Conservation (phyloP, 2,888 invertebrate species). For the Andrena dorsata region DNA sequence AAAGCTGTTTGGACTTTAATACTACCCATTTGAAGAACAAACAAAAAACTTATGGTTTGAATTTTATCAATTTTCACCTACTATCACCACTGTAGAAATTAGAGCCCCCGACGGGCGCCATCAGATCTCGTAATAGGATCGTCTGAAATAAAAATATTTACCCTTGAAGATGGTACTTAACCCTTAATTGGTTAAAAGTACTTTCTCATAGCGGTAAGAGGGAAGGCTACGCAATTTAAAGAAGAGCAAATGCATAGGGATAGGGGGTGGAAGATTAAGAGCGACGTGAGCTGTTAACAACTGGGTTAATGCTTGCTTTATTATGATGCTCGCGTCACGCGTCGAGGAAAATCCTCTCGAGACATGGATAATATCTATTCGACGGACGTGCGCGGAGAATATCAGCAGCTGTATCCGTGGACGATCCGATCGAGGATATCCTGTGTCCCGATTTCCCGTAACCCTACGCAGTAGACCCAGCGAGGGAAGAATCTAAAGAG, state of each 20-base stretch:
- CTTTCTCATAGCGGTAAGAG: too few species aligned
- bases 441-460: conserved; percentile 60
- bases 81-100: too few species aligned
- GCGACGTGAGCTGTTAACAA: conserved; percentile 37
- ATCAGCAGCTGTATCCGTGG: conserved; percentile 57
- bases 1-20: too few species aligned
- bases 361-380: conserved; percentile 57
- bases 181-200: too few species aligned
- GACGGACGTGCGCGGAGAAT: conserved; percentile 58
- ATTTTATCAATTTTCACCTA: too few species aligned
- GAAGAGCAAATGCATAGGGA: conserved; percentile 1
- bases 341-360: conserved; percentile 47
- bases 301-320: conserved; percentile 46
- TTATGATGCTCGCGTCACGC: conserved; percentile 47
- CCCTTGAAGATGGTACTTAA: too few species aligned
- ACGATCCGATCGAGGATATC: conserved; percentile 67
- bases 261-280: not conserved
- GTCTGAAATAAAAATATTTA: too few species aligned
- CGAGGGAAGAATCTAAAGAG: conserved; percentile 42
- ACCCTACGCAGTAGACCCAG: conserved; percentile 47
- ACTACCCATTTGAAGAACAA: too few species aligned
- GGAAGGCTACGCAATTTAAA: not conserved
- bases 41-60: too few species aligned
- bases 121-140: too few species aligned
- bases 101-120: too few species aligned